Conservation (phyloP, 2,797 vertebrate genomes). For the Sciurus carolinensis region DNA sequence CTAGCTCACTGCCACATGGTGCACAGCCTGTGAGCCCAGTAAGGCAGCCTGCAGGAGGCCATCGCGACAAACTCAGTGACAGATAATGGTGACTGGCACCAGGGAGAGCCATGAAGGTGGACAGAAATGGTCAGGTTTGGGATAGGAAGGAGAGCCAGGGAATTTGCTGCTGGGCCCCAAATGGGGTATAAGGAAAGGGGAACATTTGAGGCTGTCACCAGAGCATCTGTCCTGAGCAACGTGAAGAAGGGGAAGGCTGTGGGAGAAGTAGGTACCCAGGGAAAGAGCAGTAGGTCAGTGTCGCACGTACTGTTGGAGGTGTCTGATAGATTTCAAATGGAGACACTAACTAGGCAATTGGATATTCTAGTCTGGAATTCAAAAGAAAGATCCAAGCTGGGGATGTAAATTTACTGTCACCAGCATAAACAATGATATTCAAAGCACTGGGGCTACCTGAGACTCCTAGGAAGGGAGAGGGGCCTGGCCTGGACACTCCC, state of each 20-base stretch:
- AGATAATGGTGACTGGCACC: too few relatives aligned
- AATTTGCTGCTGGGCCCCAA: not conserved
- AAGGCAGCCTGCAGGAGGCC: not conserved
- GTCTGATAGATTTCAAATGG: not conserved
- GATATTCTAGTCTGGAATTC: constrained; percentile 12
- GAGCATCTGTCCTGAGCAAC: not conserved
- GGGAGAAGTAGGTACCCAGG: not conserved
- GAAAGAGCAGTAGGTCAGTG: not conserved
- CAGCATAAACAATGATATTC: not conserved
- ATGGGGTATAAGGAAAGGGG: not conserved
- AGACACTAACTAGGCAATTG: not conserved
- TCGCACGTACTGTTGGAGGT: not conserved
- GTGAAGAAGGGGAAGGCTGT: not conserved
- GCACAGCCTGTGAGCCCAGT: not conserved
- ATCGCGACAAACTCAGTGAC: not conserved
- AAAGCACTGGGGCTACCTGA: not conserved
- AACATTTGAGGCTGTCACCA: not conserved
- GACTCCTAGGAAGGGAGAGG: not conserved
- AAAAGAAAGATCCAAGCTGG: not conserved
- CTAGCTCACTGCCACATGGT: not conserved
- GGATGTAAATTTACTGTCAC: not conserved
- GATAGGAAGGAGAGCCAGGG: not conserved
- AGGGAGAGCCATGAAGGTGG: not conserved
- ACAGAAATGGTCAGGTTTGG: not conserved
- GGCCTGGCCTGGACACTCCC: not conserved